These are phyloP conservation scores for Murina feae DNA, from an alignment of 2,113 vertebrate genomes.

Conservation along the genomic window DNA sequence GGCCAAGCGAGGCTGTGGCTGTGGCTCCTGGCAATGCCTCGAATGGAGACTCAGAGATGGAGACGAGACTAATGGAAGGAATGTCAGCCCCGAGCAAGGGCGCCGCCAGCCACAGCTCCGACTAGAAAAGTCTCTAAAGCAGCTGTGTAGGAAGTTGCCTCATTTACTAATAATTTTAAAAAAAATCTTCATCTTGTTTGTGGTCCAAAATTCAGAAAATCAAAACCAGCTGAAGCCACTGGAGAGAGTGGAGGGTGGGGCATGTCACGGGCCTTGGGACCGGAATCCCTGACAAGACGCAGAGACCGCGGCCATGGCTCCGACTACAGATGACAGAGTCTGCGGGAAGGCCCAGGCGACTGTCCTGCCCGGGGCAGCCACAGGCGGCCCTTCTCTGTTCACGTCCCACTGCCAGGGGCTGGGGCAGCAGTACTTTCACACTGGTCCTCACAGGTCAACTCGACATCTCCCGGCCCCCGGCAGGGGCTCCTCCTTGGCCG, in stretches of 20 bases:
- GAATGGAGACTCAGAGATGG: rapidly evolving
- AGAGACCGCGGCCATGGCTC: background rate
- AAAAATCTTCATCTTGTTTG: background rate
- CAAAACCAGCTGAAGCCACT: background rate
- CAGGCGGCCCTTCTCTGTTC: background rate
- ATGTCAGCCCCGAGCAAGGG: rapidly evolving
- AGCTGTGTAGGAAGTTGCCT: background rate
- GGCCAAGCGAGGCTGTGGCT: background rate
- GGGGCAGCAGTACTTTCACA: too few species aligned
- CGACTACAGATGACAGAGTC: rapidly evolving
- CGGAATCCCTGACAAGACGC: background rate
- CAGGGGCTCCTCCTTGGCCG: background rate
- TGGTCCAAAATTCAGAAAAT: constrained; percentile 7
- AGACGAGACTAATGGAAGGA: rapidly evolving
- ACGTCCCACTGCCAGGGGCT: too few species aligned
- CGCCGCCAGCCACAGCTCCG: rapidly evolving
- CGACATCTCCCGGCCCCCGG: rapidly evolving
- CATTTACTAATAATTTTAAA: background rate
- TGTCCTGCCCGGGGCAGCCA: rapidly evolving
- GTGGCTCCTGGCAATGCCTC: rapidly evolving
- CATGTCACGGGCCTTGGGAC: rapidly evolving
- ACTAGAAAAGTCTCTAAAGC: background rate
- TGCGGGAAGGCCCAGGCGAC: background rate
- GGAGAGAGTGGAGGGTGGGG: background rate
- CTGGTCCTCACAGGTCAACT: background rate